A percentile compares a stretch with the other conserved stretches of the same genome.
phyloP scores from a whole-genome alignment of 2,113 vertebrate species.

The Macrotis lagotis region DNA sequence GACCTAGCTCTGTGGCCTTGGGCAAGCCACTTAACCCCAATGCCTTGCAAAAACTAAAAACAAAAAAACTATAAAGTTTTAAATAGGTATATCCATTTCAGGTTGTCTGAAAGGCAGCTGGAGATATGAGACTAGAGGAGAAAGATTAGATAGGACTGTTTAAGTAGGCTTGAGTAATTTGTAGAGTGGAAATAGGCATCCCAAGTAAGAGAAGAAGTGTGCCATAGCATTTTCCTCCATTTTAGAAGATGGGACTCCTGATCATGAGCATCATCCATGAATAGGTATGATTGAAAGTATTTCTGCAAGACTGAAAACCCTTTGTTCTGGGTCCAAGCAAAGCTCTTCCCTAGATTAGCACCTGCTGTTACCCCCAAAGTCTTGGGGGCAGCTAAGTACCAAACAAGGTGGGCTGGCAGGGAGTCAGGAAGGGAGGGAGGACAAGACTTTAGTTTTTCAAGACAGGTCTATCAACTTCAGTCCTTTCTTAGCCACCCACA shows the following conservation, averaged over 20 bases:
- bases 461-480: neutral
- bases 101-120: neutral
- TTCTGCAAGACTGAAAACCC: neutral
- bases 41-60: no score
- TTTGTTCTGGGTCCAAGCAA: neutral
- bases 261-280: neutral
- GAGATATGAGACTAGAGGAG: neutral
- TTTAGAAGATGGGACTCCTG: neutral
- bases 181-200: neutral
- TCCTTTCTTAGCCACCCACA: neutral
- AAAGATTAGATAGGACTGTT: no score
- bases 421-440: neutral
- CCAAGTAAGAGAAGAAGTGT: conserved; percentile 1
- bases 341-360: neutral
- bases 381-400: neutral
- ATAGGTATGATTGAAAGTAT: neutral
- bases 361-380: neutral
- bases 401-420: neutral
- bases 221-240: neutral
- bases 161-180: neutral
- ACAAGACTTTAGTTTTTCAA: neutral
- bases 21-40: no score
- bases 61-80: no score
- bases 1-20: no score
- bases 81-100: neutral